Percentiles rank a stretch among this genome's conserved stretches.
Evolutionary conservation across 2,888 invertebrate genomes (phyloP).

Genomic region (Drosophila pegasa): DNA sequence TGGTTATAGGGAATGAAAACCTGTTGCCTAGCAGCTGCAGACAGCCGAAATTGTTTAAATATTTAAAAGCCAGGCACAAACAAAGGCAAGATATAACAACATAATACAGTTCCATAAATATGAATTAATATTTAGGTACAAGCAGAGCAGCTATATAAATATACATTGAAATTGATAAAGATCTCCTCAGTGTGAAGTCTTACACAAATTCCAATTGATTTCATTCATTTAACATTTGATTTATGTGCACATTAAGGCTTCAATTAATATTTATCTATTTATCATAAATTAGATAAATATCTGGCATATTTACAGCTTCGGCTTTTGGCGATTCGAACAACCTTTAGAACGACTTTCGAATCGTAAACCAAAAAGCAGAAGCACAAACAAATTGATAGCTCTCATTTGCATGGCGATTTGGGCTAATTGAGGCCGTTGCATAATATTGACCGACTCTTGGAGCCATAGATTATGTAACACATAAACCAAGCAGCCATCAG

Average conservation of each 20-base stretch:
- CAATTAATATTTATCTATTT: slow-evolving; percentile 11
- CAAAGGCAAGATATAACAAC: not conserved
- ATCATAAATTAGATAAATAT: not conserved
- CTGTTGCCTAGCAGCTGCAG: slow-evolving; percentile 29
- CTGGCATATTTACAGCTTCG: slow-evolving; percentile 22
- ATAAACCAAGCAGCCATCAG: slow-evolving; percentile 55
- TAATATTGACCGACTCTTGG: slow-evolving; percentile 68
- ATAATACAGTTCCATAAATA: not conserved
- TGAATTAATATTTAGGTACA: not conserved
- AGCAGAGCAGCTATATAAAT: no score
- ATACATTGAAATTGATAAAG: not conserved
- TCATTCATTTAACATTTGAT: not conserved
- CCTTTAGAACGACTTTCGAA: slow-evolving; percentile 71
- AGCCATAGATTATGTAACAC: slow-evolving; percentile 62
- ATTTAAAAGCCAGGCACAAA: not conserved
- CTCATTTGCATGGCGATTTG: slow-evolving; percentile 67
- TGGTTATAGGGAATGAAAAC: slow-evolving; percentile 19
- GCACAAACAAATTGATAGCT: slow-evolving; percentile 28
- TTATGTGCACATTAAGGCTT: not conserved
- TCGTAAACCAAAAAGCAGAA: slow-evolving; percentile 33
- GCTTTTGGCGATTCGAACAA: slow-evolving; percentile 41
- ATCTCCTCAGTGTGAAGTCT: not conserved
- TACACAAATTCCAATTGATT: not conserved
- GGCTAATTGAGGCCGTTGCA: slow-evolving; percentile 73
- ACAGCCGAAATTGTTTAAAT: slow-evolving; percentile 4